These are phyloP conservation scores for Eupeodes latifasciatus DNA, from an alignment of 2,888 invertebrate genomes.

Conservation along the genomic window DNA sequence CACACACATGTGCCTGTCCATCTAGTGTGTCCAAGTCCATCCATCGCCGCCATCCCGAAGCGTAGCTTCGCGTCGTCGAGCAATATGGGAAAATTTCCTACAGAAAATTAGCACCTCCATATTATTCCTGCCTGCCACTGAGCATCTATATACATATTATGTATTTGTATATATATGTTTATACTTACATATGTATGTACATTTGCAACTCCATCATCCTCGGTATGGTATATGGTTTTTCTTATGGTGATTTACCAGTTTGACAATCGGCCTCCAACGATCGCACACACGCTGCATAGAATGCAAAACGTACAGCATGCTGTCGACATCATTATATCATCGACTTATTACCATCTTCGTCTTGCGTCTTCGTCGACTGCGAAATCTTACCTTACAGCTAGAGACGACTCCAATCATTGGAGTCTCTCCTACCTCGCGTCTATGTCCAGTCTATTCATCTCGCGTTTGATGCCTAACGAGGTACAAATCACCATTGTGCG, in stretches of 20 bases:
- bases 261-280: slow-evolving; percentile 73
- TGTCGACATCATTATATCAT: slow-evolving; percentile 74
- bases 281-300: slow-evolving; percentile 44
- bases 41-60: too few relatives aligned
- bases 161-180: not conserved
- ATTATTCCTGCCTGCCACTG: slow-evolving; percentile 44
- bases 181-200: too few relatives aligned
- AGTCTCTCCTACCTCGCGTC: too few relatives aligned
- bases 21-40: not conserved
- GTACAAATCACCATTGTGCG: slow-evolving; percentile 72
- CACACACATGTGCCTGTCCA: slow-evolving; percentile 47
- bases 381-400: slow-evolving; percentile 27
- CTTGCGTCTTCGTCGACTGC: slow-evolving; percentile 8
- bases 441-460: slow-evolving; percentile 40
- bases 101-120: slow-evolving; percentile 68
- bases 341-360: slow-evolving; percentile 65
- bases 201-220: not conserved
- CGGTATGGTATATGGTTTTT: slow-evolving; percentile 16
- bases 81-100: slow-evolving; percentile 71
- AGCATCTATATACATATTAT: not conserved
- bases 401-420: slow-evolving; percentile 59
- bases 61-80: not conserved
- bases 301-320: slow-evolving; percentile 38
- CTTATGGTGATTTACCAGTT: slow-evolving; percentile 70
- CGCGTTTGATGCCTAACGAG: slow-evolving; percentile 62